Evolutionary conservation across 2,113 vertebrate species (phyloP), one percentile per base, ranked within the genome.

Genomic region (Peromyscus californicus): DNA sequence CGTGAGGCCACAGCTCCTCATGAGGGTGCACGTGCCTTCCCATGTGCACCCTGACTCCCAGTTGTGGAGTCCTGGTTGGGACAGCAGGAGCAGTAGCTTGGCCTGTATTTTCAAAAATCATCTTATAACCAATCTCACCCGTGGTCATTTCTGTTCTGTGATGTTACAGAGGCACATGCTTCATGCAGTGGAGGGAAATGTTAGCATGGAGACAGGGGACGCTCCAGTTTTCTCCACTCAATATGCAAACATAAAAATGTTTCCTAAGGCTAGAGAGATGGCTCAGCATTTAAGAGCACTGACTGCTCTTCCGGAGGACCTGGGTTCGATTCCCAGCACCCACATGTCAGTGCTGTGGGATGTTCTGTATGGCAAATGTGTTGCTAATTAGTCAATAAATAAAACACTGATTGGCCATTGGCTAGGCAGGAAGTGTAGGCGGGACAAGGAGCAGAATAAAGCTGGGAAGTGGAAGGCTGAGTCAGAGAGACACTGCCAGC

Each of bases 1-100:
- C 31, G 16, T 0, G 5, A 39, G 10, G 42, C 1, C 4, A 10
- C 19, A 16, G 17, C 0, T 0, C 12, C 29, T 19, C 31, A 3
- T 3, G 5, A 4, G 7, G 61, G 19, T 7, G 3, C 1, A 5
- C 2, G 0, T 7, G 39, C 7, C 13, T 8, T 90, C 65, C 76
- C 10, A 0, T 36, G 29, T 51, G 42, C 57, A 65, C 26, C 87
- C 86, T 91, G 31, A 72, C 29, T 31, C 31, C 31, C 45, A 9
- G 48, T 0, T 15, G 9, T 0, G 0, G 22, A 48, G 29, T 16
- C 79, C 2, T 12, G 0, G 0, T 36, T 9, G 12, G 0, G 45
- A 11, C 45, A 39, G 33, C 61, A 39, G 1, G 10, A 54, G 2
- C 17, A 57, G 57, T 51, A 61, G 31, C 88, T 51, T 22, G 12